Percentiles rank a stretch among this genome's conserved stretches.
Evolutionary conservation across 30 jellyfish, hydroid and myxozoan species (phyloP).

Genomic region (Haliclystus octoradiatus): DNA sequence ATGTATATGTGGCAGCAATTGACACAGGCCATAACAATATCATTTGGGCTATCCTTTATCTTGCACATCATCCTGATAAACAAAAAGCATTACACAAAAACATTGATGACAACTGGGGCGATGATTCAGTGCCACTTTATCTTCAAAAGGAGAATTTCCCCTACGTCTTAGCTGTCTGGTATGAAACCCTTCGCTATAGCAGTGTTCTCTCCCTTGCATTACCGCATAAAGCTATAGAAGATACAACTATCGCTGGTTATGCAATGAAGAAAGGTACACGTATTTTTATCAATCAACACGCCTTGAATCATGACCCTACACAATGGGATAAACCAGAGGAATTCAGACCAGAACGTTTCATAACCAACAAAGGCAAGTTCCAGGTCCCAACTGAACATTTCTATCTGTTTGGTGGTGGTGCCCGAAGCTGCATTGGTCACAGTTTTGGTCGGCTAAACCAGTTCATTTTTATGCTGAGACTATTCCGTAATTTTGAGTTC

Average conservation of each 20-base stretch:
- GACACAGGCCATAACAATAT: neutral
- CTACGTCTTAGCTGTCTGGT: neutral
- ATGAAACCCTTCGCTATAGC: neutral
- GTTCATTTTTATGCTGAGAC: neutral
- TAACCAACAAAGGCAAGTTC: neutral
- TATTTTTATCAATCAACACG: neutral
- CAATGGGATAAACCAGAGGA: constrained; percentile 1
- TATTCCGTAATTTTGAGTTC: neutral
- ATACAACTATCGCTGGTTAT: neutral
- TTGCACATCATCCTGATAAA: neutral
- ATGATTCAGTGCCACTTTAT: neutral
- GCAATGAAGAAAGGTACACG: neutral
- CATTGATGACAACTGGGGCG: neutral
- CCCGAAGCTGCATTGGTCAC: neutral
- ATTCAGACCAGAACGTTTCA: neutral
- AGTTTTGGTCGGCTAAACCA: neutral
- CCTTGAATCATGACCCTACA: neutral
- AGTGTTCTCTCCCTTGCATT: neutral
- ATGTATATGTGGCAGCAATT: neutral
- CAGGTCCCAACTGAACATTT: neutral
- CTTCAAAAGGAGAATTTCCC: neutral
- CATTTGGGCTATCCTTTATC: neutral
- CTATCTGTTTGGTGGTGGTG: neutral
- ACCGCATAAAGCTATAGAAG: neutral
- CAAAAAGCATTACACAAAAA: neutral